Conservation (phyloP, 2,888 invertebrate species). For the Polydrusus pterygomalis region DNA sequence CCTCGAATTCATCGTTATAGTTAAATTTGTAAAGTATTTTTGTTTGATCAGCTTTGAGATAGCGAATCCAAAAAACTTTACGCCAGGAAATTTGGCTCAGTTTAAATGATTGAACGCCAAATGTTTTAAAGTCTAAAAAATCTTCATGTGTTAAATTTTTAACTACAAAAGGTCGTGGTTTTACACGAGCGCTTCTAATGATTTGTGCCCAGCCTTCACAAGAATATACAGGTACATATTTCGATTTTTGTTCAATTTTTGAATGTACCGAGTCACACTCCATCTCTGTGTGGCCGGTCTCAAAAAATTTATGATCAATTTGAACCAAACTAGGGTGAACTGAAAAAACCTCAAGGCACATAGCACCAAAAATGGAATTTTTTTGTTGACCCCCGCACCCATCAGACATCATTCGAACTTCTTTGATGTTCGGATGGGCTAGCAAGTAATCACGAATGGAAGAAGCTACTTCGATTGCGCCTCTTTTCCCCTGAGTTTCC, state of each 20-base stretch:
- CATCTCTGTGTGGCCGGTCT: slow-evolving; percentile 58
- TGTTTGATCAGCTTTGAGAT: slow-evolving; percentile 21
- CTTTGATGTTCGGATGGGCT: not conserved
- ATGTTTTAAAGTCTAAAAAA: slow-evolving; percentile 18
- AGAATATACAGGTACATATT: slow-evolving; percentile 60
- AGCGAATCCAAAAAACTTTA: slow-evolving; percentile 19
- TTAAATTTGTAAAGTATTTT: slow-evolving; percentile 32
- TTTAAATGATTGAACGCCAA: slow-evolving; percentile 17
- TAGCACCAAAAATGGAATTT: slow-evolving; percentile 56
- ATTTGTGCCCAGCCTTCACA: slow-evolving; percentile 60
- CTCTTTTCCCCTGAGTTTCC: slow-evolving; percentile 56
- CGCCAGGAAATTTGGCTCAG: slow-evolving; percentile 14
- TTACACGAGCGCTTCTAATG: slow-evolving; percentile 52
- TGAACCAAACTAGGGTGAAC: slow-evolving; percentile 35
- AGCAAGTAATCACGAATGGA: slow-evolving; percentile 55
- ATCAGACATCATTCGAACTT: slow-evolving; percentile 58
- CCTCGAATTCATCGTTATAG: slow-evolving; percentile 19
- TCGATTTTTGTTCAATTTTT: slow-evolving; percentile 61
- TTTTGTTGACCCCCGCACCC: slow-evolving; percentile 60
- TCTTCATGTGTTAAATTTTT: slow-evolving; percentile 1
- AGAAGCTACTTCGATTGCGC: slow-evolving; percentile 59
- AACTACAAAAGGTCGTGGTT: slow-evolving; percentile 11
- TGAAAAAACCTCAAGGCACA: slow-evolving; percentile 49
- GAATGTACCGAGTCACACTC: slow-evolving; percentile 57
- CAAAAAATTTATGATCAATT: slow-evolving; percentile 54